phyloP scores from a whole-genome alignment of 2,113 vertebrate genomes.

The Struthidea cinerea region DNA sequence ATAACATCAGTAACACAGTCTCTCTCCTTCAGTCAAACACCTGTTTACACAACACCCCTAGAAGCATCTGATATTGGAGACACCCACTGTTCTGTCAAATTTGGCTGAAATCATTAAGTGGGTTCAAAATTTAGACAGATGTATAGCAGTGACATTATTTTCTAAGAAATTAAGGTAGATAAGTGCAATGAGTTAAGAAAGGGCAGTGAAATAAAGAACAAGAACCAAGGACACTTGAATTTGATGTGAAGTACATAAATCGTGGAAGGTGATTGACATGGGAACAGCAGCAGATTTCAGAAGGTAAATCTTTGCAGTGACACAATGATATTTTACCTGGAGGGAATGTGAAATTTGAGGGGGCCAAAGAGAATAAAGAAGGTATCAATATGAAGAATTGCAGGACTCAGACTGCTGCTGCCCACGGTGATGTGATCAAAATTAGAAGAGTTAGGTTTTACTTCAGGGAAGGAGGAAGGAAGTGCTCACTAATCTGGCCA shows the following conservation, averaged over 20 bases:
- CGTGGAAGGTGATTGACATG: neutral
- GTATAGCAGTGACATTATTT: neutral
- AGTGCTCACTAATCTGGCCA: neutral
- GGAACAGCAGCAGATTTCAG: neutral
- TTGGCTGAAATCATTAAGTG: neutral
- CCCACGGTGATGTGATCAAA: neutral
- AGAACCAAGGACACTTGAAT: neutral
- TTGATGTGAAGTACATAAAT: neutral
- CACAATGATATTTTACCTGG: neutral
- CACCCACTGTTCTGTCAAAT: neutral
- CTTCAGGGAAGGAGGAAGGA: neutral
- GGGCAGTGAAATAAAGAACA: neutral
- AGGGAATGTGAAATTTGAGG: neutral
- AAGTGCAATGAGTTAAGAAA: neutral
- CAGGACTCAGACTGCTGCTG: neutral
- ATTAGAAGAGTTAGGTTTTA: neutral
- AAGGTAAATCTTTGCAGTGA: neutral
- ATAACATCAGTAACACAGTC: rapidly evolving
- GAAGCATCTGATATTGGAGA: neutral
- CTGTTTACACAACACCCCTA: neutral
- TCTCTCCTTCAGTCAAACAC: neutral
- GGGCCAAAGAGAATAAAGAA: neutral
- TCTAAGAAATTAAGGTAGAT: neutral
- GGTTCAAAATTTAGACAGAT: neutral
- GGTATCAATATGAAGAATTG: neutral